Evolutionary conservation across 2,797 vertebrate genomes (phyloP).

Genomic region (Tokudaia muenninki): DNA sequence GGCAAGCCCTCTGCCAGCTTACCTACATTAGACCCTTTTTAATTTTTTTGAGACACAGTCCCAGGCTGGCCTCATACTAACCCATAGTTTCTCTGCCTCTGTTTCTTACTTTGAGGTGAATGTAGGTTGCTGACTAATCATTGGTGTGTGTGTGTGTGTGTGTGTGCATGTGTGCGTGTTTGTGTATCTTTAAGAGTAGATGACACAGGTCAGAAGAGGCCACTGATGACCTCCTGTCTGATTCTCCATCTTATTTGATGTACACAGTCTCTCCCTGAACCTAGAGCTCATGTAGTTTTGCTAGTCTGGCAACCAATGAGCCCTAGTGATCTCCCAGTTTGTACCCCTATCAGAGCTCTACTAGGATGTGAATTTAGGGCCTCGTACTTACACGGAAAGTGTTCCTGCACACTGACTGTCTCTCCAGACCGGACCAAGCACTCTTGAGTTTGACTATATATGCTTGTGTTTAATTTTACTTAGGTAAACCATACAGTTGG

Average conservation of each 20-base stretch:
- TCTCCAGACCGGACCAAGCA: not conserved
- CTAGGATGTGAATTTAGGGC: not conserved
- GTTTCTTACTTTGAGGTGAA: not conserved
- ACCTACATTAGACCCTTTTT: not conserved
- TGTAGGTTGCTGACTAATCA: not conserved
- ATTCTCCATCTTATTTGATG: not conserved
- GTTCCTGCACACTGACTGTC: not conserved
- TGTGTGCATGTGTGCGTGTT: not conserved
- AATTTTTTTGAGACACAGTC: not conserved
- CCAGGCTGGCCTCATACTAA: not conserved
- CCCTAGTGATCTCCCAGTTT: not conserved
- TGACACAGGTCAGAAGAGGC: not conserved
- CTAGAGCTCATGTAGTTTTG: not conserved
- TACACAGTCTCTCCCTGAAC: not conserved
- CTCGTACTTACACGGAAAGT: not conserved
- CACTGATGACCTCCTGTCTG: not conserved
- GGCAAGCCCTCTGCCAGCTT: not conserved
- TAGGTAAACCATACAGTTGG: not conserved
- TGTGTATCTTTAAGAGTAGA: not conserved
- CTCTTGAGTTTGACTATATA: not conserved
- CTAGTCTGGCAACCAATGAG: not conserved
- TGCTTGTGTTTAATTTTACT: not conserved
- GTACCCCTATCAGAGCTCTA: not conserved
- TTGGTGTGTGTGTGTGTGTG: not conserved
- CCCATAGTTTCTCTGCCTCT: not conserved